These are phyloP conservation scores for Argyra leucocephala DNA, from an alignment of 2,888 invertebrate genomes.

Conservation along the genomic window DNA sequence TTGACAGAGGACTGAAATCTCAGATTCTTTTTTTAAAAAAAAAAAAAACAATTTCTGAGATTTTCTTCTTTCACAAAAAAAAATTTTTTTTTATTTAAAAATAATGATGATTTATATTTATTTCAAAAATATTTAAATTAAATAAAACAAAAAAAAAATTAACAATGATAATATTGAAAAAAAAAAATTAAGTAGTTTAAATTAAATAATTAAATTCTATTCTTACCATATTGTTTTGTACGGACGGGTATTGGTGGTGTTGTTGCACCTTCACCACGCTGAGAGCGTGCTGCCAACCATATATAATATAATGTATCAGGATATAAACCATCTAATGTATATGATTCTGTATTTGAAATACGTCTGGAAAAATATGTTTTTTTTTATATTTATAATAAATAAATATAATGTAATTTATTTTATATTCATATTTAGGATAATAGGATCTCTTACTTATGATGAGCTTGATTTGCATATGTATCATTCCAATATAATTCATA, in stretches of 20 bases:
- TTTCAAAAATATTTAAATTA: too few relatives aligned
- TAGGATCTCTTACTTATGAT: slow-evolving; percentile 54
- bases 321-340: slow-evolving; percentile 80
- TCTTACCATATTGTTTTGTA: slow-evolving; percentile 97
- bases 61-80: too few relatives aligned
- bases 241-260: slow-evolving; percentile 88
- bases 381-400: neutral
- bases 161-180: neutral
- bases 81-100: too few relatives aligned
- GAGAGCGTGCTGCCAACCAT: slow-evolving; percentile 89
- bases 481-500: slow-evolving; percentile 98
- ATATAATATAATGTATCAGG: slow-evolving; percentile 95
- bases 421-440: neutral
- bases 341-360: slow-evolving; percentile 73
- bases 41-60: too few relatives aligned
- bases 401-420: neutral
- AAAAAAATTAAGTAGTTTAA: slow-evolving; percentile 2
- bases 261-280: slow-evolving; percentile 88
- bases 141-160: too few relatives aligned
- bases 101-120: too few relatives aligned
- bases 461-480: slow-evolving; percentile 82
- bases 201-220: slow-evolving; percentile 14
- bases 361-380: slow-evolving; percentile 45
- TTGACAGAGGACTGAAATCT: too few relatives aligned
- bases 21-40: too few relatives aligned